Percentiles rank a stretch among this genome's conserved stretches.
Conservation (phyloP, 2,113 vertebrate species). For the Penelope pileata region DNA sequence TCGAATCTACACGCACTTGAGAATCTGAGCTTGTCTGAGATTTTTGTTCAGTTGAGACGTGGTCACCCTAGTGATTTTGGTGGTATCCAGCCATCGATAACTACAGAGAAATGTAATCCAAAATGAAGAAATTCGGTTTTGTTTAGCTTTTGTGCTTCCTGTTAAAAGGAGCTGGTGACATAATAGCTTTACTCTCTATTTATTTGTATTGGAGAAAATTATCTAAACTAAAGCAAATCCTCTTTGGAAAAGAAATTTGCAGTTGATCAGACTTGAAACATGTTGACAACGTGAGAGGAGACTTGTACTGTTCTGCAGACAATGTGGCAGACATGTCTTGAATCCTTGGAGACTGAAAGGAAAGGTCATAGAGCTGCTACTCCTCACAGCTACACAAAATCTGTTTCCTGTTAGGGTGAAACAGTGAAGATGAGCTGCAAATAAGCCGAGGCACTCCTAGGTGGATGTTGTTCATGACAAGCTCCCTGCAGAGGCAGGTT, state of each 20-base stretch:
- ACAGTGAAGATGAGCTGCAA: neutral
- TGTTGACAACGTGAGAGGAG: slow-evolving; percentile 64
- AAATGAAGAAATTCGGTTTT: neutral
- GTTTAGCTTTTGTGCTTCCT: slow-evolving; percentile 46
- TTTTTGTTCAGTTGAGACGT: neutral
- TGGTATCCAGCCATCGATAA: neutral
- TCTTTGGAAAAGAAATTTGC: slow-evolving; percentile 46
- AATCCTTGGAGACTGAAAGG: slow-evolving; percentile 43
- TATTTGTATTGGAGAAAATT: slow-evolving; percentile 51
- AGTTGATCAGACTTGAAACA: slow-evolving; percentile 28
- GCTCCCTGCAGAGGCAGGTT: neutral
- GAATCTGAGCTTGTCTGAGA: neutral
- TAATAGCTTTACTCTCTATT: slow-evolving; percentile 18
- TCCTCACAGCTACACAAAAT: slow-evolving; percentile 13
- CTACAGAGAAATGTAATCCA: neutral
- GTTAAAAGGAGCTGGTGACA: slow-evolving; percentile 33
- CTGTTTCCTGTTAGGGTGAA: slow-evolving; percentile 66
- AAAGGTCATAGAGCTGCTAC: slow-evolving; percentile 60
- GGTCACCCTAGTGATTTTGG: neutral
- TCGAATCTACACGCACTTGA: slow-evolving; percentile 3
- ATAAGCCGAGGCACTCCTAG: neutral
- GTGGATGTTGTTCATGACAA: neutral
- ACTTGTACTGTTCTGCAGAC: slow-evolving; percentile 53
- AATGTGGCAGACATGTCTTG: slow-evolving; percentile 50
- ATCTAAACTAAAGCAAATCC: slow-evolving; percentile 47